A percentile compares a stretch with the other conserved stretches of the same genome.
Evolutionary conservation across 2,888 invertebrate species (phyloP).

Genomic region (Caenorhabditis japonica): DNA sequence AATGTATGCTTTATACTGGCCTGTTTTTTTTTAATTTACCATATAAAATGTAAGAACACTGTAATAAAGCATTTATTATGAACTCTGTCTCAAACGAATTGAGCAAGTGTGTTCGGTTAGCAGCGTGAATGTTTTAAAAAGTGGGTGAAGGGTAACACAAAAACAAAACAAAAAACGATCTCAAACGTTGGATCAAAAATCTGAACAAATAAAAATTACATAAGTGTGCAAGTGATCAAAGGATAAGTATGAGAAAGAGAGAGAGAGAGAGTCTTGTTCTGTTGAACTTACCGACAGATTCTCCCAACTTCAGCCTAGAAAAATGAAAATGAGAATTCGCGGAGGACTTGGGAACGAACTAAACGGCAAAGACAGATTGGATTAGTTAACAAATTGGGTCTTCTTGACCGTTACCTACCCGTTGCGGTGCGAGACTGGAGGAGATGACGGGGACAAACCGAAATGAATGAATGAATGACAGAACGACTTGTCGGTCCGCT

Average conservation of each 20-base stretch:
- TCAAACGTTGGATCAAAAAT: constrained; percentile 35
- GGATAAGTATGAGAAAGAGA: constrained; percentile 8
- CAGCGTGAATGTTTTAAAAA: too few species aligned
- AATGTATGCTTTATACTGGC: too few species aligned
- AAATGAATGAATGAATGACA: constrained; percentile 15
- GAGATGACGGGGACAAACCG: too few species aligned
- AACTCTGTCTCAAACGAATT: too few species aligned
- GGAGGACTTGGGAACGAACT: background rate
- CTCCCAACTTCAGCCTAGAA: too few species aligned
- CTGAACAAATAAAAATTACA: constrained; percentile 24
- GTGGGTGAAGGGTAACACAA: constrained; percentile 13
- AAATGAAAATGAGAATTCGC: constrained; percentile 6
- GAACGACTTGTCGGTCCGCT: constrained; percentile 12
- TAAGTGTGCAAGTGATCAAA: constrained; percentile 14
- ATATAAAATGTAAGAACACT: constrained; percentile 4
- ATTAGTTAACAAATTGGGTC: constrained; percentile 42
- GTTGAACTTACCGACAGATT: constrained; percentile 16
- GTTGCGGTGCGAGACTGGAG: too few species aligned
- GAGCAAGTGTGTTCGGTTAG: too few species aligned
- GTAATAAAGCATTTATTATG: constrained; percentile 25
- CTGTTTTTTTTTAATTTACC: too few species aligned
- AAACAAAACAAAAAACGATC: background rate
- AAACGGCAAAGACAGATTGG: constrained; percentile 18
- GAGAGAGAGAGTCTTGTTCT: constrained; percentile 12
- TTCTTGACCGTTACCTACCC: constrained; percentile 25